These are phyloP conservation scores for Craterocephalus amniculus DNA, from an alignment of 2,797 vertebrate genomes.

Conservation along the genomic window DNA sequence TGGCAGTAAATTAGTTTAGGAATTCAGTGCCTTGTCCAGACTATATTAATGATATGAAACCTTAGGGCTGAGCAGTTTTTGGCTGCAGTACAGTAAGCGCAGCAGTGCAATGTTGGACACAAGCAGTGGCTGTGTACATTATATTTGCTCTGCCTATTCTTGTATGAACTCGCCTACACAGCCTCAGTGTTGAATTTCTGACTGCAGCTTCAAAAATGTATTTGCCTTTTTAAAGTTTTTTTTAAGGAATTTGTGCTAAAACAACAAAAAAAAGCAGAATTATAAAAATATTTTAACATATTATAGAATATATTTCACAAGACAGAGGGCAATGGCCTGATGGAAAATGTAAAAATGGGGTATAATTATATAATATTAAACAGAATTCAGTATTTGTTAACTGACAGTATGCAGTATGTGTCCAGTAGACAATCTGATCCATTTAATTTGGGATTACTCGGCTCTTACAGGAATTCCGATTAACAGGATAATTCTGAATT, in stretches of 20 bases:
- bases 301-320: constrained; percentile 53
- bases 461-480: neutral
- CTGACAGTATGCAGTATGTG: constrained; percentile 21
- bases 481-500: constrained; percentile 2
- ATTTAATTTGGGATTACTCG: neutral
- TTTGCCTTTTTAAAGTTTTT: too few species aligned
- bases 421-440: neutral
- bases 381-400: constrained; percentile 25
- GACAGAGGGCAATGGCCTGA: constrained; percentile 50
- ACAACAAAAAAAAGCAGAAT: neutral
- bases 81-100: constrained; percentile 43
- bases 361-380: constrained; percentile 26
- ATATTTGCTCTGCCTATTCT: constrained; percentile 40
- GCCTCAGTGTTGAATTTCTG: constrained; percentile 32
- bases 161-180: constrained; percentile 32
- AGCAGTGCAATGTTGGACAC: constrained; percentile 36
- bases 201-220: too few species aligned
- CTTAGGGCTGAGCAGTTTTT: constrained; percentile 51
- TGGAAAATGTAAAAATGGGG: constrained; percentile 47
- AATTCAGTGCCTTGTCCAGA: constrained; percentile 49
- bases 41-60: constrained; percentile 56
- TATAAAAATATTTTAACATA: neutral
- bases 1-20: constrained; percentile 48
- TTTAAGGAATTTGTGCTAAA: too few species aligned
- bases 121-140: constrained; percentile 47